Percentiles rank a stretch among this genome's conserved stretches.
Conservation (phyloP, 1,140 invertebrate genomes). For the Trichomalopsis sarcophagae region DNA sequence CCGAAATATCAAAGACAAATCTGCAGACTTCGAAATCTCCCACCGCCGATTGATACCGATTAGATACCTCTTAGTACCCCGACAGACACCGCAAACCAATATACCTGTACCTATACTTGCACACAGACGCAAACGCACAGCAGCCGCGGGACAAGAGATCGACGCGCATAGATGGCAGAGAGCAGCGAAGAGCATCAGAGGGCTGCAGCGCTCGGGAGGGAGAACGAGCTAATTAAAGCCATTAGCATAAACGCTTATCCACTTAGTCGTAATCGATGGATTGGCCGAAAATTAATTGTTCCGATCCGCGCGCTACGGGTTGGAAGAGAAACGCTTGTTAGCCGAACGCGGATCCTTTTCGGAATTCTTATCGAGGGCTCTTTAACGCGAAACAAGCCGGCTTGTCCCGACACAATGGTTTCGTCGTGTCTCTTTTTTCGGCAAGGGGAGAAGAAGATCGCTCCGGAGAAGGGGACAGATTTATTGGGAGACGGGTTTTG, state of each 20-base stretch:
- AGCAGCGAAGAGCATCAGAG: constrained; percentile 2
- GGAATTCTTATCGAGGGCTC: constrained; percentile 20
- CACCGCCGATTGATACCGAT: neutral
- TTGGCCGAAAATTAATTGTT: constrained; percentile 51
- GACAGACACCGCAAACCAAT: neutral
- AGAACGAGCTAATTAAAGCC: constrained; percentile 49
- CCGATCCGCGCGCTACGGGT: neutral
- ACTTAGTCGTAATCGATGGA: constrained; percentile 46
- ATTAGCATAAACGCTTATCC: constrained; percentile 52
- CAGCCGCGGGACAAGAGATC: constrained; percentile 8
- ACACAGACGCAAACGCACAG: neutral
- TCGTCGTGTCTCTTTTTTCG: neutral
- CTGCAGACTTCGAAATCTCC: neutral
- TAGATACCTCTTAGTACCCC: neutral
- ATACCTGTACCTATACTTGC: neutral
- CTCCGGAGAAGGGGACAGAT: constrained; percentile 33
- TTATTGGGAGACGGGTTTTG: constrained; percentile 11
- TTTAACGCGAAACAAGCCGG: constrained; percentile 6
- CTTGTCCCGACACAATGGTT: neutral
- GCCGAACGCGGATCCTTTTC: constrained; percentile 12
- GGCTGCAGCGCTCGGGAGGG: neutral
- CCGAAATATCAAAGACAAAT: no score
- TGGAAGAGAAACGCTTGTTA: constrained; percentile 22
- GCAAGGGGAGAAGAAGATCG: neutral
- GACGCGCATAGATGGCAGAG: constrained; percentile 39